phyloP scores from a whole-genome alignment of 2,797 vertebrate genomes.

The Urophycis tenuis region DNA sequence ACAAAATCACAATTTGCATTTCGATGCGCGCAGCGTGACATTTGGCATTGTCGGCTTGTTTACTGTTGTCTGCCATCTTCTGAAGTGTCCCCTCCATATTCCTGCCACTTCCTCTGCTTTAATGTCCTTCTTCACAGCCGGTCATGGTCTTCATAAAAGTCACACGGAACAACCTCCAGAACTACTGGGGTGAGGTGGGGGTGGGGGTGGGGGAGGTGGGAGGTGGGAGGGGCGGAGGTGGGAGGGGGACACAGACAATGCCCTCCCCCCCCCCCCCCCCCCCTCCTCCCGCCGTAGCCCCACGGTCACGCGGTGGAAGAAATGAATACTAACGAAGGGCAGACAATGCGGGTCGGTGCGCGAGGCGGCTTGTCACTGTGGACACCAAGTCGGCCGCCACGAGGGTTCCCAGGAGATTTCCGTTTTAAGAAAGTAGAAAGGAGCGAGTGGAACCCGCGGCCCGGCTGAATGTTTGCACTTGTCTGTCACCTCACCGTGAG shows the following conservation, averaged over 20 bases:
- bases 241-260: conserved; percentile 37
- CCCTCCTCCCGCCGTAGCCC: too few species aligned
- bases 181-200: too few species aligned
- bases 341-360: conserved; percentile 55
- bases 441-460: conserved; percentile 19
- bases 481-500: conserved; percentile 63
- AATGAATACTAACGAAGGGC: conserved; percentile 61
- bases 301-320: conserved; percentile 43
- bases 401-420: conserved; percentile 57
- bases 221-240: too few species aligned
- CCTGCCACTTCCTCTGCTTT: background rate
- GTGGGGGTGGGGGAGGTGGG: too few species aligned
- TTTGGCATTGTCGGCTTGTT: background rate
- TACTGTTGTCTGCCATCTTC: background rate
- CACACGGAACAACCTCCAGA: conserved; percentile 45
- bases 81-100: background rate
- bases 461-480: conserved; percentile 61
- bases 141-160: conserved; percentile 44
- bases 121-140: conserved; percentile 12
- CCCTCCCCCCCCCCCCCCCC: conserved; percentile 41
- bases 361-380: conserved; percentile 34
- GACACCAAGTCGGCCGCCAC: conserved; percentile 9
- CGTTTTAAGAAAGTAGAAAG: conserved; percentile 6
- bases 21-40: conserved; percentile 1
- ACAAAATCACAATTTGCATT: conserved; percentile 2